Evolutionary conservation across 2,797 vertebrate genomes (phyloP), one percentile per base, ranked within the genome.

Genomic region (Galaxias olidus): DNA sequence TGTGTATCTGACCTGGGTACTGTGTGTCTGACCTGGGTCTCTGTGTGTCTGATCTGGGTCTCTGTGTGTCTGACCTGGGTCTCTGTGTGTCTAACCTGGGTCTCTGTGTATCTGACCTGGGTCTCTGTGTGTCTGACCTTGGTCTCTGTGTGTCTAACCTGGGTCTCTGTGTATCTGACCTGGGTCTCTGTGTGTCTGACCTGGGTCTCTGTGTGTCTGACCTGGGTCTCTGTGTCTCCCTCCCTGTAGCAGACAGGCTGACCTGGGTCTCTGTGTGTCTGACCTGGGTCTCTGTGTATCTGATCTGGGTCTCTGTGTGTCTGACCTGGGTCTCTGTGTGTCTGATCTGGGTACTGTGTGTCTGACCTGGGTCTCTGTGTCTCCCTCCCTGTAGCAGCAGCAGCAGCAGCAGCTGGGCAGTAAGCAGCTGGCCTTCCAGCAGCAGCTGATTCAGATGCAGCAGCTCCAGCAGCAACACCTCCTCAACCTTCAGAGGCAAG

Each of bases 361-460:
- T 71, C 74, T 50, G n/a, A 73, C 74, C 73, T 70, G 73, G 77
- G 72, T 83, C 80, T 78, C 78, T 73, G 77, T 86, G 74, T 71
- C 74, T 50, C 48, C 66, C 79, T 85, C 83, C 90, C 79, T 75
- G 84, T 83, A 73, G 69, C 65, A 58, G 49, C 69, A 30, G 17
- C 51, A 30, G 30, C 30, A 81, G 89, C 88, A 93, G 90, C 93
- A 94, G 74, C 87, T 98, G 87, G 94, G 97, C 87, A 98, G 89
- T 86, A 98, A 98, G 89, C 97, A 98, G 94, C 91, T 99, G 91
- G 95, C 96, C 78, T 98, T 99, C 91, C 97, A 99, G 92, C 97
- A 99, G 91, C 97, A 99, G 94, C 91, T 99, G 84, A 94, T 99
- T 83, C 97, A 99, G 90, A 98, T 99, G 96, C 97, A 99, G 91